A percentile compares a stretch with the other conserved stretches of the same genome.
These are phyloP conservation scores for Drosophila quadrilineata DNA, from an alignment of 1,140 invertebrate genomes.

Conservation along the genomic window DNA sequence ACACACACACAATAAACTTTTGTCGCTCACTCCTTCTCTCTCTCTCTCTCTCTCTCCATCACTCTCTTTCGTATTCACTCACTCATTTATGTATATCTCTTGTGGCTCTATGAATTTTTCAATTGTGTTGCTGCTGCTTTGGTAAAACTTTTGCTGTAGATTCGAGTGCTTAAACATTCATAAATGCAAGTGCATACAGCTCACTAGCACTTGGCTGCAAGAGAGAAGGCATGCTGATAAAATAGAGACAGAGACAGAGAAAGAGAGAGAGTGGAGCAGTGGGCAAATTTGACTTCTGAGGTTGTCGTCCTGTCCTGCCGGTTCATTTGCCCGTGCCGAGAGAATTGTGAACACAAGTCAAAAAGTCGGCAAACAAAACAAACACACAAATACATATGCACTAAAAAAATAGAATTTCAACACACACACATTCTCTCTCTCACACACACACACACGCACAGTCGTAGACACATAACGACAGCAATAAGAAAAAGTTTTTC, in stretches of 20 bases:
- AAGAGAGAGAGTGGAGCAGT: background rate
- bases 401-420: no score
- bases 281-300: conserved; percentile 29
- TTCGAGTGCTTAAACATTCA: conserved; percentile 70
- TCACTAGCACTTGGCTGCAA: conserved; percentile 27
- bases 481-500: conserved; percentile 36
- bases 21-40: conserved; percentile 10
- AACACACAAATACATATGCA: conserved; percentile 44
- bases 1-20: conserved; percentile 3
- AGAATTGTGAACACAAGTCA: conserved; percentile 56
- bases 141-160: conserved; percentile 28
- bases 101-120: conserved; percentile 69
- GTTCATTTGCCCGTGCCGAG: conserved; percentile 47
- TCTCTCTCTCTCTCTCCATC: no score
- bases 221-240: background rate
- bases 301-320: conserved; percentile 45
- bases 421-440: no score
- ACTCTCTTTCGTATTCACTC: no score
- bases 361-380: conserved; percentile 59
- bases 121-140: conserved; percentile 55
- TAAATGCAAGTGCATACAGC: conserved; percentile 69
- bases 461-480: conserved; percentile 25
- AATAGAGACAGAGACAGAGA: background rate
- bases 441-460: conserved; percentile 25
- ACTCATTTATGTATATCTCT: conserved; percentile 48